Percentiles rank a stretch among this genome's conserved stretches.
These are phyloP conservation scores for Brachymystax lenok DNA, from an alignment of 2,797 vertebrate genomes.

Conservation along the genomic window DNA sequence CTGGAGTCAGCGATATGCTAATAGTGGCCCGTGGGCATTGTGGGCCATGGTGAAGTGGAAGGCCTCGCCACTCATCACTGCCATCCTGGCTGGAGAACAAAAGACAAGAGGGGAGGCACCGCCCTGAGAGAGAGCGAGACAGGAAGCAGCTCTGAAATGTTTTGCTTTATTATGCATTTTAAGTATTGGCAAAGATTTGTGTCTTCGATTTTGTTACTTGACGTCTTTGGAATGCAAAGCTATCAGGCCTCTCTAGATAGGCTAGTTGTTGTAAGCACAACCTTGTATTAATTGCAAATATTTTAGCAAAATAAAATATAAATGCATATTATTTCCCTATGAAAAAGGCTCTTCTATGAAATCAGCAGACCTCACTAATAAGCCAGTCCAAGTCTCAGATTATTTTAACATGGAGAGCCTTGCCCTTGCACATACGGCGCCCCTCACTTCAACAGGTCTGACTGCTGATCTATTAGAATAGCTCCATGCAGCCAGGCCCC, in stretches of 20 bases:
- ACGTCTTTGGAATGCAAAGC: neutral
- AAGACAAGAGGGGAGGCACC: constrained; percentile 29
- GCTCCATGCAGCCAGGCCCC: constrained; percentile 52
- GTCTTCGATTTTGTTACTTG: neutral
- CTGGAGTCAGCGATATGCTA: constrained; percentile 65
- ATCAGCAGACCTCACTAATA: neutral
- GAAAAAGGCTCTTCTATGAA: neutral
- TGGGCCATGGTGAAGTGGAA: neutral
- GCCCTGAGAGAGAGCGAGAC: constrained; percentile 25
- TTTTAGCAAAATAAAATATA: neutral
- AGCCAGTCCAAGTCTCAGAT: neutral
- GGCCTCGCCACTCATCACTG: constrained; percentile 22
- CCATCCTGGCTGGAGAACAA: constrained; percentile 56
- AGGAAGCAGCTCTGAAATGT: constrained; percentile 28
- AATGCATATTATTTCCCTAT: neutral
- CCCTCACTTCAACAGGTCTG: constrained; percentile 34
- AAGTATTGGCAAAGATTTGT: neutral
- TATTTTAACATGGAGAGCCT: neutral
- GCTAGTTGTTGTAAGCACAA: neutral
- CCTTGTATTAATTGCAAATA: neutral
- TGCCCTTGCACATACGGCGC: constrained; percentile 2
- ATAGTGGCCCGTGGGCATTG: constrained; percentile 53
- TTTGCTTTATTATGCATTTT: constrained; percentile 2
- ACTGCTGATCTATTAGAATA: constrained; percentile 67
- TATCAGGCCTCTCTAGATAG: neutral